phyloP scores from a whole-genome alignment of 2,113 vertebrate species.

The Fulmarus glacialis region DNA sequence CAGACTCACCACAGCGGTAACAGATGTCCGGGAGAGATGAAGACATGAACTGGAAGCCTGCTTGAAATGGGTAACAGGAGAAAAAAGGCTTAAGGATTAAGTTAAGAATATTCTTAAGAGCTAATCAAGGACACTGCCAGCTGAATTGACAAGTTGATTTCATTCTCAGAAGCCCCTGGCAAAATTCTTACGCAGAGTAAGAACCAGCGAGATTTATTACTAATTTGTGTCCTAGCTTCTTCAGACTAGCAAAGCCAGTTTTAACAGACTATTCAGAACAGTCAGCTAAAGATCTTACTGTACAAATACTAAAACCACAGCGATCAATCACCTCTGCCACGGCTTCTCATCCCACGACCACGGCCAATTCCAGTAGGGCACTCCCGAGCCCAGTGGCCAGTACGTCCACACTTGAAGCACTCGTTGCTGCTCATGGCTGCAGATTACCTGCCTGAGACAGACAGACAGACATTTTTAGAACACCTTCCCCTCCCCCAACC shows the following conservation, averaged over 20 bases:
- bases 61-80: background rate
- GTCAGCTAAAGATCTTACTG: background rate
- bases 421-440: conserved; percentile 94
- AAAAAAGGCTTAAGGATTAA: background rate
- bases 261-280: background rate
- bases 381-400: conserved; percentile 95
- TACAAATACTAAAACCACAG: background rate
- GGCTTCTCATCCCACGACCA: conserved; percentile 88
- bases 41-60: conserved; percentile 85
- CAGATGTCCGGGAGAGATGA: conserved; percentile 87
- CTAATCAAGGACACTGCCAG: background rate
- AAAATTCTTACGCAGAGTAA: rapidly evolving
- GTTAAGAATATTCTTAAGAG: background rate
- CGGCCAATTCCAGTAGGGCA: conserved; percentile 90
- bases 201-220: background rate
- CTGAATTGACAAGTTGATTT: background rate
- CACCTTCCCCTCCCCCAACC: background rate
- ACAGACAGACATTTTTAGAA: background rate
- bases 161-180: background rate
- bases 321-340: conserved; percentile 81
- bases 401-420: conserved; percentile 95
- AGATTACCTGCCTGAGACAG: conserved; percentile 55
- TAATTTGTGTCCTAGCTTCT: no score
- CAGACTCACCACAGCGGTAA: conserved; percentile 97
- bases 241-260: background rate